These are phyloP conservation scores for Megalops atlanticus DNA, from an alignment of 2,113 vertebrate genomes.

Conservation along the genomic window DNA sequence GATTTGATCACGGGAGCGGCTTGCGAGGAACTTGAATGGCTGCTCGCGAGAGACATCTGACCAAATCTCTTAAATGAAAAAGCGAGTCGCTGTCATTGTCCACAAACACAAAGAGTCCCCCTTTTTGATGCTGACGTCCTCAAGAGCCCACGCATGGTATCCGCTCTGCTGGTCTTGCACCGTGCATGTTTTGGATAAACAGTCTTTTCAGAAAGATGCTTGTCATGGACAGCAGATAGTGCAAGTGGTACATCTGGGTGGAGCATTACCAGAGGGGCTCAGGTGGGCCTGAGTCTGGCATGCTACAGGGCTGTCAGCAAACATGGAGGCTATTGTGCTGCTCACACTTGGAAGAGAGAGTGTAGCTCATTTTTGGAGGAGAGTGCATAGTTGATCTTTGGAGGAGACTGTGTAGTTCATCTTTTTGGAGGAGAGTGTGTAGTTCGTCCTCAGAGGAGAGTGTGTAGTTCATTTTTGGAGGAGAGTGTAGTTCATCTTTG, in stretches of 20 bases:
- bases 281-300: background rate
- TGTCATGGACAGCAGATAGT: background rate
- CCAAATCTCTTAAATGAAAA: background rate
- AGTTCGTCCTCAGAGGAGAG: too few species aligned
- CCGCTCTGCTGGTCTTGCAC: background rate
- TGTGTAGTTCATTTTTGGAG: too few species aligned
- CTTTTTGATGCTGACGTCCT: background rate
- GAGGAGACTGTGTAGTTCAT: too few species aligned
- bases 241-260: background rate
- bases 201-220: background rate
- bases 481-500: background rate
- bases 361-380: background rate
- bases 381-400: too few species aligned
- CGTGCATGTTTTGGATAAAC: background rate
- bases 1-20: background rate
- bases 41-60: background rate
- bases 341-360: background rate
- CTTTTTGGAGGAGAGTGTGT: too few species aligned
- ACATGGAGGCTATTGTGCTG: background rate
- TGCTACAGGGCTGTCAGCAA: background rate
- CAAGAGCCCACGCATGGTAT: background rate
- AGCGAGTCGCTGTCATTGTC: background rate
- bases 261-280: background rate
- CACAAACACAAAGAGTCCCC: background rate
- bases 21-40: background rate